Percentiles rank a stretch among this genome's conserved stretches.
phyloP scores from a whole-genome alignment of 2,113 vertebrate species.

The Menura novaehollandiae region DNA sequence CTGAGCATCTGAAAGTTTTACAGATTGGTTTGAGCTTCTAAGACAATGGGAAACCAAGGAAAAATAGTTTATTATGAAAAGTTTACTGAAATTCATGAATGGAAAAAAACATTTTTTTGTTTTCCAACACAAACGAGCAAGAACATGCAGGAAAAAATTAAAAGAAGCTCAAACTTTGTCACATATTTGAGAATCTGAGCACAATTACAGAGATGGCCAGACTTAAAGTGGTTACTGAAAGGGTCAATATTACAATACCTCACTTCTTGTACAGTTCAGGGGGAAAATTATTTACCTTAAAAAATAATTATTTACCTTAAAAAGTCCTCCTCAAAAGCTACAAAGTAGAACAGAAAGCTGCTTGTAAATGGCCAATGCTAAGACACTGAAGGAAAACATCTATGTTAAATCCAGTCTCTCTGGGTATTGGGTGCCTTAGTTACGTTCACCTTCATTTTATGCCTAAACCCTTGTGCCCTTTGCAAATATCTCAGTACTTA shows the following conservation, averaged over 20 bases:
- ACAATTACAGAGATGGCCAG: not conserved
- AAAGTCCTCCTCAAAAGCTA: not conserved
- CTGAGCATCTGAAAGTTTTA: not conserved
- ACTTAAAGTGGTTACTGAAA: not conserved
- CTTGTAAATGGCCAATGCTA: not conserved
- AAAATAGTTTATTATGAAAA: not conserved
- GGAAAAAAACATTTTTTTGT: not conserved
- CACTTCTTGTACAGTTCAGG: not conserved
- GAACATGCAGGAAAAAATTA: not conserved
- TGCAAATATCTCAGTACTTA: not conserved
- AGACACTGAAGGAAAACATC: not conserved
- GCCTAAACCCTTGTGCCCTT: not conserved
- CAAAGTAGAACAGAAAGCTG: not conserved
- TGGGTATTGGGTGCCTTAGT: not conserved
- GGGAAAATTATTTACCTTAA: not conserved
- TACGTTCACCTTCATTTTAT: not conserved
- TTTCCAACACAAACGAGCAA: not conserved
- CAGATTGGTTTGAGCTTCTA: not conserved
- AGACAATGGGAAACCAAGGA: not conserved
- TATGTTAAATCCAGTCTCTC: not conserved
- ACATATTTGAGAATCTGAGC: not conserved
- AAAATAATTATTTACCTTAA: not conserved
- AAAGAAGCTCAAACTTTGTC: not conserved
- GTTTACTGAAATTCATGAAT: not conserved
- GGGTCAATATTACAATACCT: not conserved